These are phyloP conservation scores for Pteromalus puparum DNA, from an alignment of 1,140 invertebrate species.

Conservation along the genomic window DNA sequence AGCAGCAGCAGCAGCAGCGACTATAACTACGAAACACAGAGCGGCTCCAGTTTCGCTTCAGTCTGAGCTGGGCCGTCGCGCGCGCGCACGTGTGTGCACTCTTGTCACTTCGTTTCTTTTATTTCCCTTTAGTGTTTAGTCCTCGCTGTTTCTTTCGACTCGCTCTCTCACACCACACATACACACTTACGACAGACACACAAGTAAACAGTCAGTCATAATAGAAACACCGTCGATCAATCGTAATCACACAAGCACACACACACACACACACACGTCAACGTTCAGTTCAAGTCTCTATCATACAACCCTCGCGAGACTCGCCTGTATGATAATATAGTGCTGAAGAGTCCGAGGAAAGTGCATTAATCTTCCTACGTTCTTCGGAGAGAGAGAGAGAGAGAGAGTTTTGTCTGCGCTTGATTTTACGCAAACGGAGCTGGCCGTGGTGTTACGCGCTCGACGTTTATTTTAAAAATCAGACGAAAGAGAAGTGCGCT, in stretches of 20 bases:
- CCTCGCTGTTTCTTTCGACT: constrained; percentile 59
- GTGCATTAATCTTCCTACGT: not conserved
- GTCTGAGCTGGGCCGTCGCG: constrained; percentile 72
- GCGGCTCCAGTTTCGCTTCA: constrained; percentile 55
- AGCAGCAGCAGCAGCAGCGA: constrained; percentile 26
- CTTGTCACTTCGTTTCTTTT: constrained; percentile 69
- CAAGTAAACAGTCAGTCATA: not conserved
- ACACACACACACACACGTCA: not conserved
- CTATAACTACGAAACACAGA: not conserved
- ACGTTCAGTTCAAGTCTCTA: not conserved
- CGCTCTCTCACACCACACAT: constrained; percentile 27
- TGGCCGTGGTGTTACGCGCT: not conserved
- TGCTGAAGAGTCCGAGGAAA: not conserved
- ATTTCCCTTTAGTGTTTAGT: constrained; percentile 73
- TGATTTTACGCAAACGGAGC: not conserved
- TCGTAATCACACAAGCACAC: not conserved
- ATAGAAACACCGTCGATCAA: not conserved
- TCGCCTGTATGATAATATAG: not conserved
- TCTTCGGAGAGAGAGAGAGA: not conserved
- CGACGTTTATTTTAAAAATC: not conserved
- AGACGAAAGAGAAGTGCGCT: not conserved
- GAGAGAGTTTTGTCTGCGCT: not conserved
- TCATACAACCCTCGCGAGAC: not conserved
- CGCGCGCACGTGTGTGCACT: constrained; percentile 49
- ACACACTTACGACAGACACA: constrained; percentile 1